Evolutionary conservation across 1,140 invertebrate genomes (phyloP), one percentile per base, ranked within the genome.

Genomic region (Lordiphosa stackelbergi): DNA sequence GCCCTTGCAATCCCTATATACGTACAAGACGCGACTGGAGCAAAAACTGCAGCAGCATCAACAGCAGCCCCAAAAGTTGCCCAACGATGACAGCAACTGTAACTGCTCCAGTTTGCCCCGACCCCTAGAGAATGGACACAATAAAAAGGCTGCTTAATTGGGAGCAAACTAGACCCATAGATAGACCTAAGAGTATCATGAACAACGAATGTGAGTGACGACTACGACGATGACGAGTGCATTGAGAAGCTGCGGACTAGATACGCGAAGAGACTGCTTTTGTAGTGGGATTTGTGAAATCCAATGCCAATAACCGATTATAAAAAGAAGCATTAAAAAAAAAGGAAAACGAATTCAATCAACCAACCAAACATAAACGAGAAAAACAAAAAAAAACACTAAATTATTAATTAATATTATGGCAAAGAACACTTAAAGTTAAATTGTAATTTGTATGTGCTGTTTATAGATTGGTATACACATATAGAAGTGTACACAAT

Each of bases 1-100:
- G 63, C 95, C 95, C 31, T 88, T 96, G 61, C 95, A 96, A 86
- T 91, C 91, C 11, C 89, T 94, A 53, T 94, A 93, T 85, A 91
- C 84, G 41, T 87, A 87, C 69, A 85, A 85, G 68, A 63, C 73
- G 9, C 63, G 68, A 1, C 48, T 85, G 5, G 75, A 85, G 8
- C 59, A 73, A 16, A 69, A 64, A 19, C 57, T 75, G 16, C 64
- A 72, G n/a, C 77, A 69, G 31, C 57, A 66, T 31, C 28, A 75
- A 12, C 64, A 75, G 16, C 64, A 72, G n/a, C 77, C 66, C 34
- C 49, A 70, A 12, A 35, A 53, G 19, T 57, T 66, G 37, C 46
- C 47, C 12, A 59, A 37, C 31, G 73, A 78, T 35, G 73, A 77
- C 5, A 77, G 42, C 35, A 81, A 74, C 12, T 77, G 52, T 28